phyloP scores from a whole-genome alignment of 2,888 invertebrate species.

The Erebia aethiops region DNA sequence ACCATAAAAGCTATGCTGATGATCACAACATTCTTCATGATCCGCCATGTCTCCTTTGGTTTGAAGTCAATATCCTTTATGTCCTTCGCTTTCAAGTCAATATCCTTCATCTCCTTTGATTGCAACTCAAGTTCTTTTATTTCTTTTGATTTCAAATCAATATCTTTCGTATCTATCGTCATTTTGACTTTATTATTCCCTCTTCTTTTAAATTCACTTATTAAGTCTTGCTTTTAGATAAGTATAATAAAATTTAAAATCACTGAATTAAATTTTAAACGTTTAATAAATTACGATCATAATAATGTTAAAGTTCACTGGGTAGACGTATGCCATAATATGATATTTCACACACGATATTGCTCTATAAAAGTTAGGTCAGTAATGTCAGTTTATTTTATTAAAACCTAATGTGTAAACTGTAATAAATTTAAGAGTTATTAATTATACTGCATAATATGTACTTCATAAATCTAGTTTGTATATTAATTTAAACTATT shows the following conservation, averaged over 20 bases:
- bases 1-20: constrained; percentile 86
- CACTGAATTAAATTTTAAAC: background rate
- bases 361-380: background rate
- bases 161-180: constrained; percentile 19
- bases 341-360: background rate
- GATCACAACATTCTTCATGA: constrained; percentile 73
- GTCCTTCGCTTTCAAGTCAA: background rate
- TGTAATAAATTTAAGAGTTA: background rate
- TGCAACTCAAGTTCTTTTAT: background rate
- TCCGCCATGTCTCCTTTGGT: constrained; percentile 65
- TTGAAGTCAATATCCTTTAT: constrained; percentile 44
- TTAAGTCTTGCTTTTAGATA: background rate
- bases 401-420: background rate
- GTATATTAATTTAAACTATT: background rate
- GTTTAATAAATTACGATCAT: no score
- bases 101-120: constrained; percentile 45
- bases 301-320: constrained; percentile 7
- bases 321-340: background rate
- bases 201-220: background rate
- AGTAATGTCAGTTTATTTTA: background rate
- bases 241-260: background rate
- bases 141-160: background rate
- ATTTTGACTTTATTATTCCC: constrained; percentile 28
- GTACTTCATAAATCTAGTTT: background rate
- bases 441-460: background rate